Evolutionary conservation across 2,888 invertebrate genomes (phyloP).

Genomic region (Scaeva pyrastri): DNA sequence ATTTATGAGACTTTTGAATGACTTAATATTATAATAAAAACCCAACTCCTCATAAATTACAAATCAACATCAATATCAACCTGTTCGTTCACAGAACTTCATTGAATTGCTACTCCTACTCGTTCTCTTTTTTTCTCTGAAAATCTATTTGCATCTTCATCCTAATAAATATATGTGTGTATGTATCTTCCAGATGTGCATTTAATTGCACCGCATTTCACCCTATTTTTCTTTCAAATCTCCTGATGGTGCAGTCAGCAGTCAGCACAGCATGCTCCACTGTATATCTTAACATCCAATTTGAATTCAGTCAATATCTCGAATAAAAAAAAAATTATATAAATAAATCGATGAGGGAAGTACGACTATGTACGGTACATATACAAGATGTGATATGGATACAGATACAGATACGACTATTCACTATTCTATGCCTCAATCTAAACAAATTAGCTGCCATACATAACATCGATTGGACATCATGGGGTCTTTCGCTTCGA

Average conservation of each 20-base stretch:
- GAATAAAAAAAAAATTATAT: neutral
- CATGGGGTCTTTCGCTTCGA: constrained; percentile 34
- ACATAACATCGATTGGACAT: constrained; percentile 69
- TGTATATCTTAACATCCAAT: constrained; percentile 19
- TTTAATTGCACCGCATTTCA: constrained; percentile 60
- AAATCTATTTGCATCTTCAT: constrained; percentile 18
- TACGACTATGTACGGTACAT: too few species aligned
- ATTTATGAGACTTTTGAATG: constrained; percentile 49
- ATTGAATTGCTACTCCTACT: neutral
- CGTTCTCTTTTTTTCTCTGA: neutral
- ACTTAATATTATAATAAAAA: constrained; percentile 42
- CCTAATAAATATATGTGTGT: neutral
- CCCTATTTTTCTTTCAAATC: constrained; percentile 15
- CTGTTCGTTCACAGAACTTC: constrained; percentile 49
- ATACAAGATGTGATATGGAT: constrained; percentile 17
- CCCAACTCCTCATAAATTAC: constrained; percentile 42
- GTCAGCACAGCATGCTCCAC: too few species aligned
- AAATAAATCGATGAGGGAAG: constrained; percentile 19
- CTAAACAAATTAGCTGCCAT: constrained; percentile 75
- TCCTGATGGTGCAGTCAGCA: constrained; percentile 21
- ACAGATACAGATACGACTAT: too few species aligned
- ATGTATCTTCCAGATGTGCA: constrained; percentile 49
- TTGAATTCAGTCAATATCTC: constrained; percentile 51
- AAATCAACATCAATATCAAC: too few species aligned
- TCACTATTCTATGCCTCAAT: constrained; percentile 66